phyloP scores from a whole-genome alignment of 1,140 invertebrate genomes.

The Drosophila burlai region DNA sequence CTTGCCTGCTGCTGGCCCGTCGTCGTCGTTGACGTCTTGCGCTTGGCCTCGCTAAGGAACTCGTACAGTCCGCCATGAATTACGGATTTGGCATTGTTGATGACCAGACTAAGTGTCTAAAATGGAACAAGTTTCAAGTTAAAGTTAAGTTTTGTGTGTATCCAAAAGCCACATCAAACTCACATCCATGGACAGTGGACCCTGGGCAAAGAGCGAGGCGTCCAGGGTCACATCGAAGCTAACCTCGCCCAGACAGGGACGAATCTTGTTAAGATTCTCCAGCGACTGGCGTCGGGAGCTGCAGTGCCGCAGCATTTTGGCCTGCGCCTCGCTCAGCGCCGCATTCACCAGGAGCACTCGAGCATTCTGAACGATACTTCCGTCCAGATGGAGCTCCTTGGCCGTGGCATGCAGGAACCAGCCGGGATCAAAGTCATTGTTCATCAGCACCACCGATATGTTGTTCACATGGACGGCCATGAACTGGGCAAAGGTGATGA shows the following conservation, averaged over 20 bases:
- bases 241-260: constrained; percentile 89
- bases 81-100: constrained; percentile 89
- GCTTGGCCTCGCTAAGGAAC: constrained; percentile 86
- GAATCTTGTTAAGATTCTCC: constrained; percentile 82
- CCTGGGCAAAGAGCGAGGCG: constrained; percentile 90
- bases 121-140: constrained; percentile 27
- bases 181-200: constrained; percentile 92
- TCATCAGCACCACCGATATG: constrained; percentile 90
- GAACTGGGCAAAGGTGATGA: constrained; percentile 94
- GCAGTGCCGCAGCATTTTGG: constrained; percentile 85
- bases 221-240: constrained; percentile 91
- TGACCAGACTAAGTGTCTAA: constrained; percentile 90
- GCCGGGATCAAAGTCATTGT: constrained; percentile 87
- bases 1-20: constrained; percentile 52
- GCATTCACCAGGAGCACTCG: constrained; percentile 90
- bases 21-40: constrained; percentile 70
- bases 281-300: constrained; percentile 73
- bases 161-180: constrained; percentile 21
- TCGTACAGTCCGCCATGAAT: constrained; percentile 89
- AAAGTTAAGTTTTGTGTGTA: neutral
- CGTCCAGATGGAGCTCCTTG: constrained; percentile 91
- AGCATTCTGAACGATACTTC: constrained; percentile 90
- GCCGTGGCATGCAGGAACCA: constrained; percentile 92
- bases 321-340: constrained; percentile 87
- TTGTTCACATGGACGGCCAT: constrained; percentile 95